Base-by-base conservation (phyloP, 2,113 vertebrate genomes). In the Peromyscus polionotus region DNA sequence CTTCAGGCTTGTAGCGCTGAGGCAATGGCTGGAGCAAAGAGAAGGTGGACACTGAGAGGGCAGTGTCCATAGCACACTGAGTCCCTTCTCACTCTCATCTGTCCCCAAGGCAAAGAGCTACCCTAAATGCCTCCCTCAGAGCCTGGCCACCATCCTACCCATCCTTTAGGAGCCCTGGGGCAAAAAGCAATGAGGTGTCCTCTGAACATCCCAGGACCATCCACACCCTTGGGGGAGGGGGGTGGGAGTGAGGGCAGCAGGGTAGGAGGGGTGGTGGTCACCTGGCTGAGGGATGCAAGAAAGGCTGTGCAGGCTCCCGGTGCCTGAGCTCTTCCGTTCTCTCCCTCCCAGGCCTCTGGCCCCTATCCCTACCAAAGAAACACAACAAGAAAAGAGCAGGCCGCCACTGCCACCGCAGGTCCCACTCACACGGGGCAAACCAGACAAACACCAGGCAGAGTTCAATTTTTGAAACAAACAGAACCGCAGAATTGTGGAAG, bases 151-250 rank as follows among this genome's bases (percentile, higher is more conserved):
- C 77, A 42, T 93, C 42, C 65, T 54, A 75, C n/a, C 76, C 89
- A 81, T 96, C 63, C 51, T 39, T 28, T 42, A 42, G 70, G 26
- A 86, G 5, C 42, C 76, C n/a, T 63, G 7, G 0, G 4, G 24
- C 31, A 77, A 72, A 85, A 0, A 91, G 48, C 45, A 2, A 5
- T 22, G 59, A 77, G 75, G 39, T 26, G 73, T 91, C 80, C 97
- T 97, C 97, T 93, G 94, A 98, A 92, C 96, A 97, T 90, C 95
- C 88, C 95, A 95, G 97, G 93, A 97, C 94, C 93, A 95, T 98
- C 97, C 91, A 76, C 76, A 67, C 39, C 77, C 97, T 97, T 95
- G 77, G 81, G 97, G 95, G 19, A 22, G 8, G 19, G 33, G 33
- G 7, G 70, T 16, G 36, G 36, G 83, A 8, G 51, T 51, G 10